Evolutionary conservation across 2,888 invertebrate genomes (phyloP).

Genomic region (Phytoseiulus persimilis): DNA sequence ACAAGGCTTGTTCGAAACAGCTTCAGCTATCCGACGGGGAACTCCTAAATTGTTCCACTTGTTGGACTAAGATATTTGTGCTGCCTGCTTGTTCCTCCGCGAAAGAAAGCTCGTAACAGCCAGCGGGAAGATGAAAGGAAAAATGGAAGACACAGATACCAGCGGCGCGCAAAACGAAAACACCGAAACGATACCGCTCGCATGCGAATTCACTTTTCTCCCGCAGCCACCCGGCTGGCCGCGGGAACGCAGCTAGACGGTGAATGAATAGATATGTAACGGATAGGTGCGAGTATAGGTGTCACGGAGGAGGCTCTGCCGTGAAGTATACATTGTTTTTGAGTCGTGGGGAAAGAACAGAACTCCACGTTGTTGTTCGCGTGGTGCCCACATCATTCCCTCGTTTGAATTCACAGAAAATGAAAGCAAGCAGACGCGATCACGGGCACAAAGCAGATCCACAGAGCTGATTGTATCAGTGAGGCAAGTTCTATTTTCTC

Average conservation of each 20-base stretch:
- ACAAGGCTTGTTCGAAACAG: not conserved
- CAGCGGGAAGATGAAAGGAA: not conserved
- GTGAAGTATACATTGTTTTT: not conserved
- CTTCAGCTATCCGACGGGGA: not conserved
- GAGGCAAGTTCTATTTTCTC: not conserved
- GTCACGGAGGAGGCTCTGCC: not conserved
- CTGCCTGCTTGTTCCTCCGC: not conserved
- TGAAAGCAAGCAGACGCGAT: not conserved
- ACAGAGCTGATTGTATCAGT: not conserved
- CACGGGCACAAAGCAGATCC: not conserved
- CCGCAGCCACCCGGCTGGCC: not conserved
- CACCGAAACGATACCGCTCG: not conserved
- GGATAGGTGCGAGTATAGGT: not conserved
- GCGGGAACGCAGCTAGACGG: not conserved
- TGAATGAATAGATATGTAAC: not conserved
- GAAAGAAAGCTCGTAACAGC: not conserved
- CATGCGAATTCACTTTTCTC: not conserved
- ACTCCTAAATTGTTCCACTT: not conserved
- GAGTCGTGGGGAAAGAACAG: not conserved
- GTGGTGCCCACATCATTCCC: not conserved
- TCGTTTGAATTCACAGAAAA: not conserved
- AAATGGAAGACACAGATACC: not conserved
- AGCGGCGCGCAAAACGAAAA: not conserved
- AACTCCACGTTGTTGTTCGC: not conserved
- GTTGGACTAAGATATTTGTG: not conserved